Evolutionary conservation across 2,797 vertebrate species (phyloP).

Genomic region (Diplodus puntazzo): DNA sequence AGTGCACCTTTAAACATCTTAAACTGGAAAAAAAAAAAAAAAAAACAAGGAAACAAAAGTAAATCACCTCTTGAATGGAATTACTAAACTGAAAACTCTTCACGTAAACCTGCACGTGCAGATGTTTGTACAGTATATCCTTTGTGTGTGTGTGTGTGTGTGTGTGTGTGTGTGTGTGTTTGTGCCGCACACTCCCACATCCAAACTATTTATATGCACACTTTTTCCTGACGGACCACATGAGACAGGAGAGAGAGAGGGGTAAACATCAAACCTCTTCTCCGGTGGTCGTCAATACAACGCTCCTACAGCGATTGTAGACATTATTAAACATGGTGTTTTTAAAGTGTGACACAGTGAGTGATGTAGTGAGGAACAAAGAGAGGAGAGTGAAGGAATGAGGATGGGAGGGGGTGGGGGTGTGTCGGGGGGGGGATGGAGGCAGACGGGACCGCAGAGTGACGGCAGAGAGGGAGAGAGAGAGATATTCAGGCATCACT

Average conservation of each 20-base stretch:
- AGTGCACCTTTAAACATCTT: too few species aligned
- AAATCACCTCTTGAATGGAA: background rate
- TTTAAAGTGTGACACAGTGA: conserved; percentile 66
- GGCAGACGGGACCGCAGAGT: conserved; percentile 69
- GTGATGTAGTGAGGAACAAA: conserved; percentile 70
- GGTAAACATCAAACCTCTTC: conserved; percentile 62
- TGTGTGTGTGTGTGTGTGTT: conserved; percentile 25
- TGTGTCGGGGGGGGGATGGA: conserved; percentile 10
- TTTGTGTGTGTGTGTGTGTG: conserved; percentile 12
- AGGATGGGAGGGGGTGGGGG: conserved; percentile 15
- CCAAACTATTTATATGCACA: conserved; percentile 42
- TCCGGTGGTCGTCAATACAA: conserved; percentile 41
- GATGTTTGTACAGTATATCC: conserved; percentile 16
- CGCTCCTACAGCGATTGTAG: conserved; percentile 30
- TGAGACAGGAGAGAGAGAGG: conserved; percentile 44
- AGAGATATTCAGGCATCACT: conserved; percentile 87
- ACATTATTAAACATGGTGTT: conserved; percentile 62
- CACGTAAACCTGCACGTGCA: conserved; percentile 8
- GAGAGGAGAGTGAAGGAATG: conserved; percentile 67
- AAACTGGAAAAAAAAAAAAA: background rate
- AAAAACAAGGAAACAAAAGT: background rate
- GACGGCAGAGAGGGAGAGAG: conserved; percentile 46
- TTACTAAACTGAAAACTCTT: conserved; percentile 4
- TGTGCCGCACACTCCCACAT: conserved; percentile 14
- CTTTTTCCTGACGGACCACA: conserved; percentile 49